A percentile compares a stretch with the other conserved stretches of the same genome.
Conservation (phyloP, 2,113 vertebrate genomes). For the Gambusia affinis region DNA sequence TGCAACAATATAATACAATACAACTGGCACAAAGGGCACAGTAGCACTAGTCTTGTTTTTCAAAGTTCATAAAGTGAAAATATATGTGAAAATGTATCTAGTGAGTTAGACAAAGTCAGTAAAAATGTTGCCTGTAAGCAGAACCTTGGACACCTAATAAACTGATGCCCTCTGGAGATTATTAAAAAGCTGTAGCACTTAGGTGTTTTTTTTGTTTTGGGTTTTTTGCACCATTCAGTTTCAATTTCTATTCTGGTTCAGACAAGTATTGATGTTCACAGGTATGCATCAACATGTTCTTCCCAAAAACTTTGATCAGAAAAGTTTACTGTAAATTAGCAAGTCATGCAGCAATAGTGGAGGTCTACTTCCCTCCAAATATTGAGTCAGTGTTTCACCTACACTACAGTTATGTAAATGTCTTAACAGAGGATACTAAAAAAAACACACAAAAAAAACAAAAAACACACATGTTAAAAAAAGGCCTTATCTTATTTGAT, state of each 20-base stretch:
- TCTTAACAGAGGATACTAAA: background rate
- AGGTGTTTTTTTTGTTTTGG: no score
- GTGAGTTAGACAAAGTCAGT: no score
- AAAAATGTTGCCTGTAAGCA: no score
- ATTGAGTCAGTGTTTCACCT: background rate
- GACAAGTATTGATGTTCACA: background rate
- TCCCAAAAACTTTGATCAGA: background rate
- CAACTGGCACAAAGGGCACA: background rate
- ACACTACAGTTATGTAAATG: background rate
- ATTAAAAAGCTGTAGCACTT: no score
- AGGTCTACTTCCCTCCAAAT: background rate
- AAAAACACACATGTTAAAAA: background rate
- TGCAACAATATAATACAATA: no score
- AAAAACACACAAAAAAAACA: background rate
- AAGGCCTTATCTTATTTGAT: background rate
- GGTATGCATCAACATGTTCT: background rate
- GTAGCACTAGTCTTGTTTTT: background rate
- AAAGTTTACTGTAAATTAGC: background rate
- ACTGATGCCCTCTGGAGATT: no score
- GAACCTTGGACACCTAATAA: no score
- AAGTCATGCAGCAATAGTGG: background rate
- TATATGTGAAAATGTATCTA: background rate
- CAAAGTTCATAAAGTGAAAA: background rate
- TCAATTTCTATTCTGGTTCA: background rate
- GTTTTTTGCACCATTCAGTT: no score